phyloP scores from a whole-genome alignment of 2,797 vertebrate genomes.

The Peromyscus eremicus region DNA sequence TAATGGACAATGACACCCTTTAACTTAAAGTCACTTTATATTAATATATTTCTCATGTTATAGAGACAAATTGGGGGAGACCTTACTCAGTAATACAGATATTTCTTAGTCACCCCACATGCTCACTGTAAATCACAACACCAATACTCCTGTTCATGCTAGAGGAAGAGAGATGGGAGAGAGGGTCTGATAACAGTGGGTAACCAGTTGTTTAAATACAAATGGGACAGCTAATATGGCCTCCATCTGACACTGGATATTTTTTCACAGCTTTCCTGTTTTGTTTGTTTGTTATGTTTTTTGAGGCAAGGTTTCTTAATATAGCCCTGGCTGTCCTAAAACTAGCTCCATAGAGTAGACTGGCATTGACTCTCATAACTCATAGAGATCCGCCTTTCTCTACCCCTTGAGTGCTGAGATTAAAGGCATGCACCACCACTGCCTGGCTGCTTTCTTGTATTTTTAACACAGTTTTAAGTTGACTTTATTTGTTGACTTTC shows the following conservation, averaged over 20 bases:
- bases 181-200: not conserved
- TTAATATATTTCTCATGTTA: not conserved
- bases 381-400: too few relatives aligned
- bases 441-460: not conserved
- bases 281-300: not conserved
- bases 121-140: not conserved
- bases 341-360: too few relatives aligned
- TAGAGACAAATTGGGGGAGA: not conserved
- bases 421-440: too few relatives aligned
- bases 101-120: not conserved
- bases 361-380: too few relatives aligned
- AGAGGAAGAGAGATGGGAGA: not conserved
- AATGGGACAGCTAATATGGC: not conserved
- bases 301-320: too few relatives aligned
- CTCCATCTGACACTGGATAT: rapidly evolving
- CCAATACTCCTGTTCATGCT: not conserved
- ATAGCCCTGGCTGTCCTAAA: too few relatives aligned
- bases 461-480: not conserved
- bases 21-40: not conserved
- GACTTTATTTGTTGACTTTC: not conserved
- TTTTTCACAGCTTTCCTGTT: not conserved
- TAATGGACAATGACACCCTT: not conserved
- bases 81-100: not conserved
- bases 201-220: not conserved
- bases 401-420: too few relatives aligned